phyloP scores from a whole-genome alignment of 2,888 invertebrate genomes.

The Acanthosepion esculentum region DNA sequence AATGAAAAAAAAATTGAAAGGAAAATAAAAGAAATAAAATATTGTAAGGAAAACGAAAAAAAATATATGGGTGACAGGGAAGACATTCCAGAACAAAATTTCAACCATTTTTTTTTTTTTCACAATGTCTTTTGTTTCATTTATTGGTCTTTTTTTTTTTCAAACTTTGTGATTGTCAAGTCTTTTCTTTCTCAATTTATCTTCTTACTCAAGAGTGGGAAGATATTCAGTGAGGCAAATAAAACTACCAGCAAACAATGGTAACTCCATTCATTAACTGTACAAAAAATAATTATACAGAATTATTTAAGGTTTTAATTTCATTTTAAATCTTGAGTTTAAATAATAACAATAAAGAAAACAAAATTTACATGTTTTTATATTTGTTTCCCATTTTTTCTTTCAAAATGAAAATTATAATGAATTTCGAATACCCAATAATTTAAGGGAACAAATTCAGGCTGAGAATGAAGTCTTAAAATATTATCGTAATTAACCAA shows the following conservation, averaged over 20 bases:
- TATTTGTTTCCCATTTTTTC: not conserved
- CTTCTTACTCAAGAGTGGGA: not conserved
- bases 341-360: not conserved
- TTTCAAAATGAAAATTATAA: not conserved
- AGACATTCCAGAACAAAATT: not conserved
- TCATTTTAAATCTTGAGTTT: conserved; percentile 4
- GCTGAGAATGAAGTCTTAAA: not conserved
- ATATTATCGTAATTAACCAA: not conserved
- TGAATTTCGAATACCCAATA: not conserved
- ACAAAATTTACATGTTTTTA: not conserved
- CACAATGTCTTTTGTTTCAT: not conserved
- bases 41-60: not conserved
- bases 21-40: not conserved
- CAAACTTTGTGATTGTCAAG: not conserved
- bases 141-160: not conserved
- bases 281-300: not conserved
- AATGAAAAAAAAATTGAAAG: not conserved
- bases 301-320: conserved; percentile 23
- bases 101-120: not conserved
- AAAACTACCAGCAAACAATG: not conserved
- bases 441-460: not conserved
- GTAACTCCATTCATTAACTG: not conserved
- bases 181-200: conserved; percentile 18
- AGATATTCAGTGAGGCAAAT: not conserved
- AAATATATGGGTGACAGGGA: not conserved